Evolutionary conservation across 30 jellyfish, hydroid and myxozoan species (phyloP).

Genomic region (Hydra vulgaris): DNA sequence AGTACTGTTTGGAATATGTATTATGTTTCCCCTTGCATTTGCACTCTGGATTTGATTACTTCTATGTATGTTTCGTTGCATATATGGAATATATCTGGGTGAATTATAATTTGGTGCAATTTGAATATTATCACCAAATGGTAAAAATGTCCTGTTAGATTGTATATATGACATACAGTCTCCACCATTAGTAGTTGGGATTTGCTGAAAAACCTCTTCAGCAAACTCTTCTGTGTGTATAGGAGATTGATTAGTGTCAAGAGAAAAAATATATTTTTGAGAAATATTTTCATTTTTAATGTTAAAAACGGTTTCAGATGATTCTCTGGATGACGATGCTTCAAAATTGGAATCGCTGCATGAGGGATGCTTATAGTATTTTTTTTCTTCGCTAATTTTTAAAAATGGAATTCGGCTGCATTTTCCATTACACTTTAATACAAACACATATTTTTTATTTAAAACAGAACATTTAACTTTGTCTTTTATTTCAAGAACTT

Average conservation of each 20-base stretch:
- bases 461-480: constrained; percentile 5
- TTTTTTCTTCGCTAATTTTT: neutral
- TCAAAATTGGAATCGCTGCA: neutral
- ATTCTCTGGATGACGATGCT: neutral
- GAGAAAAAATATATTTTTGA: neutral
- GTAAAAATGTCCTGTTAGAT: neutral
- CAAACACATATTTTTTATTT: constrained; percentile 14
- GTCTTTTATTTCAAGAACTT: constrained; percentile 6
- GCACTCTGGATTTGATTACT: neutral
- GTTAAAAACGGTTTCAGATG: neutral
- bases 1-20: neutral
- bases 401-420: constrained; percentile 1
- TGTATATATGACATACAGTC: neutral
- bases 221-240: neutral
- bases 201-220: neutral
- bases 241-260: neutral
- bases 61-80: neutral
- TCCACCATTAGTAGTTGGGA: neutral
- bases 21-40: neutral
- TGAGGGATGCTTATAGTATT: neutral
- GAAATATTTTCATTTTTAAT: neutral
- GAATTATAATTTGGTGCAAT: neutral
- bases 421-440: constrained; percentile 6
- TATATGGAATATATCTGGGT: neutral
- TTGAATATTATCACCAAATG: neutral